Evolutionary conservation across 2,888 invertebrate genomes (phyloP), one percentile per base, ranked within the genome.

Genomic region (Halictus quadricinctus): DNA sequence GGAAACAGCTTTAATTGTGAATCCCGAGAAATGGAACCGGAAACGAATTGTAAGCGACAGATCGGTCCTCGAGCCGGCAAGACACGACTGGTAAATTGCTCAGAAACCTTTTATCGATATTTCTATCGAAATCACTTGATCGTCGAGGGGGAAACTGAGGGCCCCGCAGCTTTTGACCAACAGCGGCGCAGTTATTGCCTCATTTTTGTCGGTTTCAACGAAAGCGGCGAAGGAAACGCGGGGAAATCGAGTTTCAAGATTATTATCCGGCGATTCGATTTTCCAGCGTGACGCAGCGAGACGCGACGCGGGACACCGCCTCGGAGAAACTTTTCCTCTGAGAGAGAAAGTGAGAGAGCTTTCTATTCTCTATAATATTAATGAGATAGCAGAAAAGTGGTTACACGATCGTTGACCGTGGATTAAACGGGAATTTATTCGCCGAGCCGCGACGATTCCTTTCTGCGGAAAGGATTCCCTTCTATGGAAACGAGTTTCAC

Each of bases 241-340:
- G 75, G n/a, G 50, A 64, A 81, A 84, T 79, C 58, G 75, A 76
- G 81, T 86, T 83, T 80, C 36, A 41, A 70, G 73, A 81, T 85
- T 86, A 88, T 85, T 88, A 82, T 81, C 81, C 73, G 46, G 83
- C 50, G 83, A 85, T 85, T 81, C 82, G 74, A 81, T 86, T 84
- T 81, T 79, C n/a, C n/a, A 58, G 54, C 10, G n/a, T 21, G 54
- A 58, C 15, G 48, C 69, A 76, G 48, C 84, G 73, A n/a, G 72
- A 72, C 82, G 69, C 25, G 72, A 72, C 82, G 50, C 58, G 29
- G 29, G 36, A 48, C n/a, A 58, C 60, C 73, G 79, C 70, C 64
- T 70, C 78, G 73, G 70, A 77, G 77, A 41, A 82, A 79, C n/a
- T 54, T 41, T 58, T 25, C 10, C 36, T 36, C 36, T 29, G 25